phyloP scores from a whole-genome alignment of 2,888 invertebrate species.

The Spisula solida region DNA sequence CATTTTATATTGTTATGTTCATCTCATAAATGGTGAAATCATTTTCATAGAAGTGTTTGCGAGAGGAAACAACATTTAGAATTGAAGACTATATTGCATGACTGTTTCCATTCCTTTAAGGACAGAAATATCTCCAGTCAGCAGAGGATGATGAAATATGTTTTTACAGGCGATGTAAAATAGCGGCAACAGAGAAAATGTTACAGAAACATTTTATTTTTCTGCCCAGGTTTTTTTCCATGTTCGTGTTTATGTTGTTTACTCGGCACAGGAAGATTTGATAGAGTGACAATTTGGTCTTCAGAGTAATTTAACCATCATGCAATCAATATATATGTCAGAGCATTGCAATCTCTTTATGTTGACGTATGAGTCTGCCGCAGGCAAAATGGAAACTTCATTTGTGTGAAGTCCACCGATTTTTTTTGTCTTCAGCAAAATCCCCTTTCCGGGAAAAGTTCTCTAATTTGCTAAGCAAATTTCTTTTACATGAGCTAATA shows the following conservation, averaged over 20 bases:
- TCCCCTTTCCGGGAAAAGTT: not conserved
- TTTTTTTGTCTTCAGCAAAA: constrained; percentile 22
- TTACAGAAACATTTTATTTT: constrained; percentile 12
- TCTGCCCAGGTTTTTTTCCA: not conserved
- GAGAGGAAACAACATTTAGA: constrained; percentile 6
- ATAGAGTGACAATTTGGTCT: constrained; percentile 51
- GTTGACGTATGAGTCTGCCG: constrained; percentile 36
- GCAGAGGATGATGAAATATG: not conserved
- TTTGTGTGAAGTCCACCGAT: not conserved
- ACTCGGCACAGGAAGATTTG: constrained; percentile 22
- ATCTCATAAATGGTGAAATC: not conserved
- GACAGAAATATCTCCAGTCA: constrained; percentile 8
- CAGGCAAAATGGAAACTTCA: constrained; percentile 34
- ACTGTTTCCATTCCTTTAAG: constrained; percentile 12
- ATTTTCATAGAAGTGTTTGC: not conserved
- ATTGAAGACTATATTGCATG: constrained; percentile 26
- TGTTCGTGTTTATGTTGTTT: constrained; percentile 27
- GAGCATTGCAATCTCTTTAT: constrained; percentile 37
- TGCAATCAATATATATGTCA: constrained; percentile 41
- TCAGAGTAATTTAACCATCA: constrained; percentile 41
- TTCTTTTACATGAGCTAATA: not conserved
- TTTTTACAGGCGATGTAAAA: constrained; percentile 26
- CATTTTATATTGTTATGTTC: not conserved
- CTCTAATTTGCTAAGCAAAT: not conserved
- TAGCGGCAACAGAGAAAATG: not conserved